Conservation (phyloP, 2,888 invertebrate species). For the Drosophila pseudotakahashii region DNA sequence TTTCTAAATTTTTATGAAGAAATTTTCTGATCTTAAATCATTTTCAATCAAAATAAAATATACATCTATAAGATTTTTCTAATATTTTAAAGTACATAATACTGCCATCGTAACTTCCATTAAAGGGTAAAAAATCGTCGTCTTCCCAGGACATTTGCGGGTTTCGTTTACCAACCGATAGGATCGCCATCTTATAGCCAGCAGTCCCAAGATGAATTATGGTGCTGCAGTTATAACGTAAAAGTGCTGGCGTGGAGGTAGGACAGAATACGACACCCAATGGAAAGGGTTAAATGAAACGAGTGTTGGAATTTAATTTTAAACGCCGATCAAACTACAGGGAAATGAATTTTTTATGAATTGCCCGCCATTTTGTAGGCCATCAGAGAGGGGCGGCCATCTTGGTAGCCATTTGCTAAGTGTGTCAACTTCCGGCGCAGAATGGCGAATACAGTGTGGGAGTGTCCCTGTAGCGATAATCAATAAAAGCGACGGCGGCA, state of each 20-base stretch:
- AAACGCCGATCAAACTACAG: conserved; percentile 10
- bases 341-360: conserved; percentile 44
- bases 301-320: conserved; percentile 21
- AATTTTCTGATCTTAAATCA: too few species aligned
- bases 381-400: too few species aligned
- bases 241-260: background rate
- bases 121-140: conserved; percentile 1
- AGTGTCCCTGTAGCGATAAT: conserved; percentile 55
- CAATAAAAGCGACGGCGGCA: conserved; percentile 61
- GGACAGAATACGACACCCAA: conserved; percentile 1
- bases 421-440: conserved; percentile 68
- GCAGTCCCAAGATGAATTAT: conserved; percentile 32
- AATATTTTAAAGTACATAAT: background rate
- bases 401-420: conserved; percentile 39
- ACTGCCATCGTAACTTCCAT: too few species aligned
- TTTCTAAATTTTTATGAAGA: too few species aligned
- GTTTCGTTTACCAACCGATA: conserved; percentile 3
- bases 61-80: background rate
- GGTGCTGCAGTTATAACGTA: conserved; percentile 21
- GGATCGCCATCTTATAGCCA: conserved; percentile 16
- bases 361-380: conserved; percentile 37
- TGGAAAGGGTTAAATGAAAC: background rate
- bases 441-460: conserved; percentile 28
- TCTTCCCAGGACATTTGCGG: too few species aligned
- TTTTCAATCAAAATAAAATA: too few species aligned